Evolutionary conservation across 2,888 invertebrate species (phyloP).

Genomic region (Theretra japonica): DNA sequence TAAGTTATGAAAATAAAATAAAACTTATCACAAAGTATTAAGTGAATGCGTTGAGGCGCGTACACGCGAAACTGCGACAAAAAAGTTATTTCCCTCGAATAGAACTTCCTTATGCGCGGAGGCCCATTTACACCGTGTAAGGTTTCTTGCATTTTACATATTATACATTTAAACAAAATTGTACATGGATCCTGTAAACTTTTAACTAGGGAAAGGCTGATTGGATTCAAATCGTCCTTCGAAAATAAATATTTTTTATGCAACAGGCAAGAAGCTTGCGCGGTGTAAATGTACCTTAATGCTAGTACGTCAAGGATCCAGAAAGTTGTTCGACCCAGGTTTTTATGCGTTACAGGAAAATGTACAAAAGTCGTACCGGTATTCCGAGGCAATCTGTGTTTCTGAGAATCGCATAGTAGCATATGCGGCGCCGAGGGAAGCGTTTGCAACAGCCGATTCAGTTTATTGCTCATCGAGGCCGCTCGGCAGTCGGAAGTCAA

Average conservation of each 20-base stretch:
- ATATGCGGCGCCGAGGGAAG: constrained; percentile 1
- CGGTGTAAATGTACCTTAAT: no score
- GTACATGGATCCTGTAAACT: no score
- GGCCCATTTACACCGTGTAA: no score
- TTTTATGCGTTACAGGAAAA: constrained; percentile 27
- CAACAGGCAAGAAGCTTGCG: no score
- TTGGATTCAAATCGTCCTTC: no score
- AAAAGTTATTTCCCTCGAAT: no score
- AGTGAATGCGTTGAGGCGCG: not conserved
- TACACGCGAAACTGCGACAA: not conserved
- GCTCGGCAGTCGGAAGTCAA: constrained; percentile 7
- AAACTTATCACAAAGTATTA: not conserved
- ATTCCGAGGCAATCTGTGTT: not conserved
- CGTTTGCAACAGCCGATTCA: not conserved
- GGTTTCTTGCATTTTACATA: no score
- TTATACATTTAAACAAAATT: no score
- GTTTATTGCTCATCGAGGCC: constrained; percentile 7
- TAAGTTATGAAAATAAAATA: constrained; percentile 2
- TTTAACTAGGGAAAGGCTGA: no score
- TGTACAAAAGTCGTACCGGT: constrained; percentile 8
- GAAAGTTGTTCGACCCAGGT: not conserved
- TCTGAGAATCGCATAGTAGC: not conserved
- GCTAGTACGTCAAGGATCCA: not conserved
- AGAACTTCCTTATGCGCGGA: no score
- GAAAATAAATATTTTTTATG: no score